These are phyloP conservation scores for Catalaphyllia jardinei DNA, from an alignment of 64 coral and sea anemone genomes.

Conservation along the genomic window DNA sequence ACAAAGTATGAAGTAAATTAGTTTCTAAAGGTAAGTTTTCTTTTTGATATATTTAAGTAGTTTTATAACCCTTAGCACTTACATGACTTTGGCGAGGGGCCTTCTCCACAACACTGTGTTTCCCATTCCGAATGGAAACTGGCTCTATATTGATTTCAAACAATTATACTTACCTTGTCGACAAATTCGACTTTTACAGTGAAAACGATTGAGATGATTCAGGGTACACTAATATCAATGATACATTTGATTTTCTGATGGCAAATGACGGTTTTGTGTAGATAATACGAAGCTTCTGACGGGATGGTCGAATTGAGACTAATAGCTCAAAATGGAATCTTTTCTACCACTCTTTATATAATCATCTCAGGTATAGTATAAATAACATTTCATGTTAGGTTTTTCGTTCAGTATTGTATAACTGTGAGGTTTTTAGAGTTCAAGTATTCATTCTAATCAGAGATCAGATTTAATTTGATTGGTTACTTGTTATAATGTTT, in stretches of 20 bases:
- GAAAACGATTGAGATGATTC: background rate
- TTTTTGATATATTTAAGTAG: background rate
- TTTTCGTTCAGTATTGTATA: background rate
- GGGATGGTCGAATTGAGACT: background rate
- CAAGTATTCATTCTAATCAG: too few species aligned
- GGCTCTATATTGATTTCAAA: too few species aligned
- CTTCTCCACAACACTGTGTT: background rate
- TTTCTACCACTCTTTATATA: background rate
- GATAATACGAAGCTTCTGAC: background rate
- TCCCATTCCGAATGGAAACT: background rate
- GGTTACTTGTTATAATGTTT: too few species aligned
- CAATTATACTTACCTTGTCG: background rate
- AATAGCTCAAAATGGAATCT: background rate
- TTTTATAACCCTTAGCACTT: too few species aligned
- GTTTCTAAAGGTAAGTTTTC: constrained; percentile 9
- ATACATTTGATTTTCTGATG: background rate
- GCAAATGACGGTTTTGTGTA: background rate
- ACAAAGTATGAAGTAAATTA: background rate
- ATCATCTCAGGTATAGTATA: constrained; percentile 21
- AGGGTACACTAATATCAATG: background rate
- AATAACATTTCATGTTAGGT: background rate
- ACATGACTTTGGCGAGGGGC: background rate
- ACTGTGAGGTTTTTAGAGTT: too few species aligned
- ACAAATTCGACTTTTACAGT: background rate
- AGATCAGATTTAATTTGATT: too few species aligned